Conservation (phyloP, 64 coral and sea anemone species). For the Stichodactyla mertensii region DNA sequence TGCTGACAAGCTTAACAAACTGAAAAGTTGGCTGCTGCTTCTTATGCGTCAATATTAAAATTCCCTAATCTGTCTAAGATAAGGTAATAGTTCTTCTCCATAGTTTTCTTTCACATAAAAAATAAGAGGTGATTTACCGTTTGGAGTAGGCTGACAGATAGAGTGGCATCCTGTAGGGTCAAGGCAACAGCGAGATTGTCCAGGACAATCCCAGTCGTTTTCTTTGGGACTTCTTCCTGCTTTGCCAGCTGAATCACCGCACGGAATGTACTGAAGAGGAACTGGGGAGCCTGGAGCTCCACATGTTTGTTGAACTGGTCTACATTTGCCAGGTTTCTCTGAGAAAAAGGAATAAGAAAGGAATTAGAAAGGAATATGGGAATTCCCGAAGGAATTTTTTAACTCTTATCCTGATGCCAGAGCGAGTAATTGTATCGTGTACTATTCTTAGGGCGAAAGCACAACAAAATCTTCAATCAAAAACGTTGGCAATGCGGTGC, state of each 20-base stretch:
- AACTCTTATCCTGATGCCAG: background rate
- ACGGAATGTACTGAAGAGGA: slow-evolving; percentile 31
- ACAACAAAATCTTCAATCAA: too few species aligned
- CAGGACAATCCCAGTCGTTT: slow-evolving; percentile 47
- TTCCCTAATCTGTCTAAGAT: too few species aligned
- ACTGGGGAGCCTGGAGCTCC: background rate
- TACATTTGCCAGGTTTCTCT: slow-evolving; percentile 37
- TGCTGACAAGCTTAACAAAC: too few species aligned
- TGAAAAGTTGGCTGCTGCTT: too few species aligned
- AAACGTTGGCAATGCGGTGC: too few species aligned
- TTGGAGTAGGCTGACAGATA: slow-evolving; percentile 30
- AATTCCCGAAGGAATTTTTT: background rate
- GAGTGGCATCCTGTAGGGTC: slow-evolving; percentile 32
- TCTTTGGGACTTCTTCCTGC: slow-evolving; percentile 17
- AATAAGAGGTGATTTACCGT: slow-evolving; percentile 1
- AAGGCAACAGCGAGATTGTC: slow-evolving; percentile 39
- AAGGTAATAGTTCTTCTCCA: too few species aligned
- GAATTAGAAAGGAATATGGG: background rate
- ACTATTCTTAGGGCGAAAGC: too few species aligned
- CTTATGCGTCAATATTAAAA: too few species aligned
- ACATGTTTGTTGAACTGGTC: background rate
- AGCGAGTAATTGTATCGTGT: too few species aligned
- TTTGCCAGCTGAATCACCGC: slow-evolving; percentile 18
- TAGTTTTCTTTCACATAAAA: background rate
- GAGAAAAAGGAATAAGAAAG: background rate